Conservation (phyloP, 2,113 vertebrate genomes). For the Ibidorhyncha struthersii region DNA sequence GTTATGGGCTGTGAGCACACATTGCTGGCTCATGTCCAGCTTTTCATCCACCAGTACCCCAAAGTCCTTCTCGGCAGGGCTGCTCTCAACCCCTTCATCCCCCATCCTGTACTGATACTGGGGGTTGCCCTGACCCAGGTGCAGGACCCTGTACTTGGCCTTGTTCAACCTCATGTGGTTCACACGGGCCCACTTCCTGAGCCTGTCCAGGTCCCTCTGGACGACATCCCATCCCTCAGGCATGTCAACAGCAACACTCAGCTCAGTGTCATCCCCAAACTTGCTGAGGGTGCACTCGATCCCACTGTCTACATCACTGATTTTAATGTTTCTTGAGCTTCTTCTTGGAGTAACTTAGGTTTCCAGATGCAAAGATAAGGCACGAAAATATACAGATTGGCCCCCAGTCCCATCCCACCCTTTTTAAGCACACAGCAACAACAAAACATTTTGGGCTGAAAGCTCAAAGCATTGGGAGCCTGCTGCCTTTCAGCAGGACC, state of each 20-base stretch:
- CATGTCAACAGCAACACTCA: accelerated
- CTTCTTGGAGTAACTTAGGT: not conserved
- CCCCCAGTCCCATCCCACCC: not conserved
- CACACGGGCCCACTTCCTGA: not conserved
- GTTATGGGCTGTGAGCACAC: not conserved
- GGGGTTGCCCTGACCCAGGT: not conserved
- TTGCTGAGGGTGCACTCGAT: accelerated
- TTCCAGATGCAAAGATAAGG: not conserved
- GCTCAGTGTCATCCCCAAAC: not conserved
- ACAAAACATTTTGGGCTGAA: not conserved
- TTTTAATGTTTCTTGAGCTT: not conserved
- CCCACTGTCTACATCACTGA: not conserved
- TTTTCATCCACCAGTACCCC: not conserved
- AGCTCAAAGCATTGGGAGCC: not conserved
- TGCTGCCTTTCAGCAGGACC: not conserved
- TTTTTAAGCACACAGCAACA: not conserved
- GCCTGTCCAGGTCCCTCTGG: not conserved
- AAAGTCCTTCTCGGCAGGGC: not conserved
- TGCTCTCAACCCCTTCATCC: not conserved
- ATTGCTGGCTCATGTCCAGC: not conserved
- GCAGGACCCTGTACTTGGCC: not conserved
- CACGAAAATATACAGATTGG: not conserved
- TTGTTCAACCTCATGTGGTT: not conserved
- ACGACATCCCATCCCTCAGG: not conserved
- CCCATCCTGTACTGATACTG: not conserved